Conservation (phyloP, 1,140 invertebrate species). For the Harpegnathos saltator region DNA sequence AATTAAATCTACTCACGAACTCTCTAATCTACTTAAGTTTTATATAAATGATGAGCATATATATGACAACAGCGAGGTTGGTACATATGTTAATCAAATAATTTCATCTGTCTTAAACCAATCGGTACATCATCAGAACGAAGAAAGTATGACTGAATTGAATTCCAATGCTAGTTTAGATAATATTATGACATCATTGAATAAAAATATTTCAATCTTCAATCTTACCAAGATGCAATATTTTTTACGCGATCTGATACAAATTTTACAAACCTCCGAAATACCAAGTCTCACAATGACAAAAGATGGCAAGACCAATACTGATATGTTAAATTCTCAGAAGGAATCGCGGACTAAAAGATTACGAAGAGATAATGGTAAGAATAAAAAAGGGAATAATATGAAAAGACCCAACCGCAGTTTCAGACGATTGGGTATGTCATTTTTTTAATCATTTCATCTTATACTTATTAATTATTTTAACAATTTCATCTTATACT, state of each 20-base stretch:
- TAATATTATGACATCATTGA: background rate
- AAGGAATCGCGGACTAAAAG: slow-evolving; percentile 71
- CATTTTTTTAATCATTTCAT: slow-evolving; percentile 58
- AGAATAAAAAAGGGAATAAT: slow-evolving; percentile 80
- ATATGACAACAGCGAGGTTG: no score
- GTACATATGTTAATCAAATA: background rate
- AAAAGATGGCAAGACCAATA: slow-evolving; percentile 1
- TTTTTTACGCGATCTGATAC: slow-evolving; percentile 37
- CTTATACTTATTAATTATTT: no score
- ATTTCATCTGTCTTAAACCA: background rate
- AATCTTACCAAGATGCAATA: background rate
- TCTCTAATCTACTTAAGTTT: no score
- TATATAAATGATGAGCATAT: background rate
- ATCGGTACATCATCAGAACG: background rate
- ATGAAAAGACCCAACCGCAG: slow-evolving; percentile 80
- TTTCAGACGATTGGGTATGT: slow-evolving; percentile 83
- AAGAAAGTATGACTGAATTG: background rate
- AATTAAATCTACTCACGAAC: no score
- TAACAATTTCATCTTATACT: slow-evolving; percentile 8
- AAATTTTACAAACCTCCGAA: slow-evolving; percentile 40
- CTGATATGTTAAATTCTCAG: slow-evolving; percentile 55
- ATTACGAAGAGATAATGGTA: slow-evolving; percentile 78
- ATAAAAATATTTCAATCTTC: background rate
- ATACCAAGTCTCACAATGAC: slow-evolving; percentile 62
- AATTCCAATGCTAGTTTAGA: background rate